phyloP scores from a whole-genome alignment of 37 sponge, comb jelly and placozoan species.

The Cliona cf. orientalis region DNA sequence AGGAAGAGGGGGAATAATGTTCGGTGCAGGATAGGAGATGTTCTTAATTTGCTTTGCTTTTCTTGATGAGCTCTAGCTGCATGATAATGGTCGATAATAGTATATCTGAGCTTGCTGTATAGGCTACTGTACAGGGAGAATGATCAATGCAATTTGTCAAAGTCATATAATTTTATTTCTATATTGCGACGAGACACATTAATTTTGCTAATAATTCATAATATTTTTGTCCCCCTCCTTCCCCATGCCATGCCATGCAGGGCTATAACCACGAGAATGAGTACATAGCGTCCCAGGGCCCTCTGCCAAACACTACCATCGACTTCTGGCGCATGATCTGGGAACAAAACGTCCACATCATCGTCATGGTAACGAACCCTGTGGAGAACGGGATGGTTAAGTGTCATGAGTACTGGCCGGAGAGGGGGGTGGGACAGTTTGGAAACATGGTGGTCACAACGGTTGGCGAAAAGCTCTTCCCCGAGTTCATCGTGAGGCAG shows the following conservation, averaged over 20 bases:
- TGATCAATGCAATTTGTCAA: no score
- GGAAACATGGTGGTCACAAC: constrained; percentile 18
- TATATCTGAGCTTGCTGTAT: no score
- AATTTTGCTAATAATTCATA: not conserved
- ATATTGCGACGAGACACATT: not conserved
- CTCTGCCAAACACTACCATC: constrained; percentile 68
- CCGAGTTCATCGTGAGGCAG: constrained; percentile 70
- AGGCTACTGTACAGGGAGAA: no score
- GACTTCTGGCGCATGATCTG: constrained; percentile 94
- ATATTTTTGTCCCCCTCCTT: not conserved
- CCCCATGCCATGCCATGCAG: constrained; percentile 40
- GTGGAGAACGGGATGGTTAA: constrained; percentile 69
- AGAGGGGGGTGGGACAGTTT: not conserved
- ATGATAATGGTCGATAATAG: not conserved
- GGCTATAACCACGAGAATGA: constrained; percentile 66
- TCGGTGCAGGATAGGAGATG: no score
- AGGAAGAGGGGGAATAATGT: no score
- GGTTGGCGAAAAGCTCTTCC: constrained; percentile 37
- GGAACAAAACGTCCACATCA: constrained; percentile 58
- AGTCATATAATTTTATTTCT: no score
- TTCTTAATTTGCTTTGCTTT: no score
- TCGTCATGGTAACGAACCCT: constrained; percentile 69
- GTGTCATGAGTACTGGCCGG: constrained; percentile 86
- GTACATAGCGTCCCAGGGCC: constrained; percentile 89
- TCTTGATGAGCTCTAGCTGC: no score